These are phyloP conservation scores for Acrocyrtus sp. DNA, from an alignment of 2,888 invertebrate genomes.

Conservation along the genomic window DNA sequence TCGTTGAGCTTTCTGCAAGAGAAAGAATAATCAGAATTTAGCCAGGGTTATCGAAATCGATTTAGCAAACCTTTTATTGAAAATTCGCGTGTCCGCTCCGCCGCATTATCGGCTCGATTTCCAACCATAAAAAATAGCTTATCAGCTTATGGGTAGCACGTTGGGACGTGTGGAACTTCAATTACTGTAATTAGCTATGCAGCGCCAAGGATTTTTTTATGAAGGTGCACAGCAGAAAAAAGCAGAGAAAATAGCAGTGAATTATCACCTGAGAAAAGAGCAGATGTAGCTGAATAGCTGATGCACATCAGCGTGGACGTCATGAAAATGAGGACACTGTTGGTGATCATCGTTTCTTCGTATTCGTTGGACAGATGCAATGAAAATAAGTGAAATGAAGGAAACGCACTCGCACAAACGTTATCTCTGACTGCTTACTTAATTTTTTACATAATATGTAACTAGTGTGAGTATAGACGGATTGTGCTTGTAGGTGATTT, in stretches of 20 bases:
- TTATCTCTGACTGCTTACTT: too few species aligned
- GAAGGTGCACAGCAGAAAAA: too few species aligned
- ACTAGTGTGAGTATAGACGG: too few species aligned
- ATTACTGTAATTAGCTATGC: too few species aligned
- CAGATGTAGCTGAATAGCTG: slow-evolving; percentile 53
- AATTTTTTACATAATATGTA: too few species aligned
- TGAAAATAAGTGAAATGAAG: slow-evolving; percentile 33
- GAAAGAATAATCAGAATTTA: slow-evolving; percentile 17
- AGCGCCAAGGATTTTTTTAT: too few species aligned
- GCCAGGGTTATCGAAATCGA: slow-evolving; percentile 33
- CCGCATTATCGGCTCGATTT: too few species aligned
- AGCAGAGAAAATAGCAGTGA: too few species aligned
- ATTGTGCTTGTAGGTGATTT: too few species aligned
- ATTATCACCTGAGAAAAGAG: slow-evolving; percentile 58
- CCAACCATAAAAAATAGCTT: too few species aligned
- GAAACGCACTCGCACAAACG: slow-evolving; percentile 18
- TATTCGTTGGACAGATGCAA: slow-evolving; percentile 39
- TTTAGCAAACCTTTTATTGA: slow-evolving; percentile 7
- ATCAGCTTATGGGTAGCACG: background rate
- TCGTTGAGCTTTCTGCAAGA: slow-evolving; percentile 56
- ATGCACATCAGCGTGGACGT: slow-evolving; percentile 56
- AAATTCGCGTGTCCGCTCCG: slow-evolving; percentile 18
- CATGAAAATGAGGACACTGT: slow-evolving; percentile 57
- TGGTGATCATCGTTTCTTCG: slow-evolving; percentile 55
- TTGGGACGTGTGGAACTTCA: too few species aligned